These are phyloP conservation scores for Pipistrellus pygmaeus DNA, from an alignment of 2,797 vertebrate species.

Conservation along the genomic window DNA sequence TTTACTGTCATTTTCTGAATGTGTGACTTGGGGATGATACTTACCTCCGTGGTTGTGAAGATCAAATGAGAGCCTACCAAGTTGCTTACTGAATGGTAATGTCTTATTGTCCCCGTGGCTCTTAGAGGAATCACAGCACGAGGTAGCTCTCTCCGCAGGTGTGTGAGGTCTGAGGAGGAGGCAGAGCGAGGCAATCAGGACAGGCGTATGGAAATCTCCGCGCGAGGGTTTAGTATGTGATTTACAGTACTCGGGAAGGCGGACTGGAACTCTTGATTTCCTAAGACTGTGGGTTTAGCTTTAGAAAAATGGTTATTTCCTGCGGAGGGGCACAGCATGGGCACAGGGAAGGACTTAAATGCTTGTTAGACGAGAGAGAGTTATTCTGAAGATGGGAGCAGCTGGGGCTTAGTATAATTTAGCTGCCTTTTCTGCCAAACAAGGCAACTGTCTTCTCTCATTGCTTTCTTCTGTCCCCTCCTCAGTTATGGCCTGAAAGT, in stretches of 20 bases:
- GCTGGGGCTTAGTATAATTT: constrained; percentile 59
- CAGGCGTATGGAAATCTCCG: background rate
- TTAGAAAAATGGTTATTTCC: constrained; percentile 56
- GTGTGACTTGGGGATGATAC: constrained; percentile 44
- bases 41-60: constrained; percentile 36
- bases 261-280: constrained; percentile 53
- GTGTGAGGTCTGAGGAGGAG: constrained; percentile 31
- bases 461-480: background rate
- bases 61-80: constrained; percentile 38
- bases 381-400: constrained; percentile 57
- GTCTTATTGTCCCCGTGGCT: constrained; percentile 41
- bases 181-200: background rate
- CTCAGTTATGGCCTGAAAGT: constrained; percentile 33
- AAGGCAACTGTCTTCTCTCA: background rate
- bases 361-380: constrained; percentile 36
- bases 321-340: constrained; percentile 5
- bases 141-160: background rate
- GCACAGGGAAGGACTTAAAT: constrained; percentile 36
- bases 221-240: constrained; percentile 48
- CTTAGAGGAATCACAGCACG: background rate
- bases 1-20: constrained; percentile 6
- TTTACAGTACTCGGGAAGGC: constrained; percentile 26
- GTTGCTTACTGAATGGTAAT: constrained; percentile 49
- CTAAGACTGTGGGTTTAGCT: constrained; percentile 39
- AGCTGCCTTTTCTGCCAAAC: constrained; percentile 60